Base-by-base conservation (phyloP, 2,888 invertebrate species). In the Ophraella communa region DNA sequence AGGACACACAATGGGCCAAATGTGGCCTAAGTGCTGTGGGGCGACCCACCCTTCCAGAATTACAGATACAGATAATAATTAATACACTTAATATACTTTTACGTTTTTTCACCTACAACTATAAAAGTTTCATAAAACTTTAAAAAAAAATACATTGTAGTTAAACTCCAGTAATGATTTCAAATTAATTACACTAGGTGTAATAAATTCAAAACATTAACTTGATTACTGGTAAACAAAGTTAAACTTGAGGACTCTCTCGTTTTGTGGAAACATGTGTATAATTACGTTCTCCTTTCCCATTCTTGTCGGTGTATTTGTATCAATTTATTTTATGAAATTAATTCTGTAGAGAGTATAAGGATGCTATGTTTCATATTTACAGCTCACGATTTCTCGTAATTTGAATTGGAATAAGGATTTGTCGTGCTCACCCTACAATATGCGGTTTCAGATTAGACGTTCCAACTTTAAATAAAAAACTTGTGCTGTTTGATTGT, bases 271-370 rank as follows among this genome's bases (percentile, higher is more conserved):
- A n/a, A n/a, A n/a, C n/a, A n/a, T n/a, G n/a, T 24, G 42, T 52
- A 44, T 14, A 42, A 18, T 10, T 23, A 10, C 18, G 17, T n/a
- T 35, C 47, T 30, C 20, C 33, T 47, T 33, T 57, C n/a, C 30
- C 47, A 21, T 35, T 24, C 23, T 27, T 27, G 35, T 3, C 30
- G 51, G 39, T 57, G 24, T 57, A 44, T 62, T 62, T 44, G 52
- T 57, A 52, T 62, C 56, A 62, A 62, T 62, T 56, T 62, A 62
- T 62, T 62, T 56, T 56, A 62, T 62, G 49, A 62, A 62, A 62
- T 62, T 62, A 62, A 57, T 62, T 56, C 44, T 23, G 42, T 30
- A 20, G 62, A n/a, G n/a, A 62, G 62, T 44, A 42, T 42, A 42
- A 42, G 27, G 55, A 20, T 5, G 56, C 8, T 23, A 5, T n/a